Base-by-base conservation (phyloP, 2,888 invertebrate genomes). In the Chouioia cunea region DNA sequence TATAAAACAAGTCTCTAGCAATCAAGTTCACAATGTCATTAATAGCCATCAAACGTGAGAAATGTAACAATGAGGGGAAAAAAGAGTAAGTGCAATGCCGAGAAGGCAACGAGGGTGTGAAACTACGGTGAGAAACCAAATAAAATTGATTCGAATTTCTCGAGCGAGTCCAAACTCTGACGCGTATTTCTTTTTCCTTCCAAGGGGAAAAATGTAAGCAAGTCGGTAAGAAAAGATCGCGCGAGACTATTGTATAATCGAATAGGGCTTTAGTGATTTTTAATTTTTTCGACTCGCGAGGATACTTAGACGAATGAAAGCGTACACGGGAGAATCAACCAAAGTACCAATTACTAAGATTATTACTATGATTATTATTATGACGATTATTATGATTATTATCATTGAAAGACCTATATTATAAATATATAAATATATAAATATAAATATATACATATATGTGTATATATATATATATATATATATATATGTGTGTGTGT, bases 261-360 rank as follows among this genome's bases (percentile, higher is more conserved):
- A 62, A 71, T 36, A 36, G 36, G 36, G 63, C 58, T 65, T 70
- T 70, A 70, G 65, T 56, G 44, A 65, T 57, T 2, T 36, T 36
- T 36, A 36, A 36, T 10, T 36, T 36, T 27, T 36, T 36, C 36
- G 6, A 10, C 12, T 36, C 36, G 36, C 36, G 36, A 36, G 12
- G 36, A 36, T 36, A 36, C 36, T 36, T 36, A 36, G 36, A 36
- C 36, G 36, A 10, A 53, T 46, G 48, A 23, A 48, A 15, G n/a
- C 23, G 59, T 47, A 23, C 18, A 14, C 46, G 48, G 67, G 54
- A 67, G 65, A 89, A 89, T 89, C 89, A 89, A 85, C 83, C 86
- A 91, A 91, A 88, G 91, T 91, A 91, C 92, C 91, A 91, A 91
- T 78, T 87, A 87, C 84, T 86, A 86, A 86, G 82, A 84, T 87